Conservation (phyloP, 2,113 vertebrate genomes). For the Corvus cornix region DNA sequence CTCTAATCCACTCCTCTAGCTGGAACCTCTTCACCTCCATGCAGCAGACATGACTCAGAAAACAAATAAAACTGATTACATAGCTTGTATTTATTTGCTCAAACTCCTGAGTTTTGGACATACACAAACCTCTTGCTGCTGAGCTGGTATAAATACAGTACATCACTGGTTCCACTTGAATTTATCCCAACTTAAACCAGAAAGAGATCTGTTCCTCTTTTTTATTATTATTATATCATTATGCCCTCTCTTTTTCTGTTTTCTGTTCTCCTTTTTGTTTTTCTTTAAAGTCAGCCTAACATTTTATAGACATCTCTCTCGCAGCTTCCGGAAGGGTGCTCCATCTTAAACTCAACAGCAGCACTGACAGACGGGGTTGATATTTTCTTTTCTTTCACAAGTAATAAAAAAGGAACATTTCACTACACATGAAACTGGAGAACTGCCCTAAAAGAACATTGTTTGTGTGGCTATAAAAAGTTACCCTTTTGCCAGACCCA, state of each 20-base stretch:
- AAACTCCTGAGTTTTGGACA: neutral
- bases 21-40: neutral
- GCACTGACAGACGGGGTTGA: slow-evolving; percentile 32
- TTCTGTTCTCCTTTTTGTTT: slow-evolving; percentile 4
- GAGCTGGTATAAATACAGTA: neutral
- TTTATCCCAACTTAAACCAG: slow-evolving; percentile 24
- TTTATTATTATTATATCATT: neutral
- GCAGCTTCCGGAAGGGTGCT: slow-evolving; percentile 43
- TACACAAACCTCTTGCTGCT: neutral
- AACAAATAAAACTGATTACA: slow-evolving; percentile 45
- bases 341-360: slow-evolving; percentile 54
- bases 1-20: neutral
- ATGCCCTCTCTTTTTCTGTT: neutral
- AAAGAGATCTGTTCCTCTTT: neutral
- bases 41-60: slow-evolving; percentile 40
- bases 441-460: slow-evolving; percentile 51
- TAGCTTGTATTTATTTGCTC: slow-evolving; percentile 20
- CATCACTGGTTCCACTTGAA: neutral
- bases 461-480: slow-evolving; percentile 60
- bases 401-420: slow-evolving; percentile 60
- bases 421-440: slow-evolving; percentile 44
- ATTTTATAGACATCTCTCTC: slow-evolving; percentile 54
- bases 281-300: slow-evolving; percentile 31
- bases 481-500: slow-evolving; percentile 41
- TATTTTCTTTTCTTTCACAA: slow-evolving; percentile 58